Evolutionary conservation across 2,113 vertebrate species (phyloP), one percentile per base, ranked within the genome.

Genomic region (Amphilophus citrinellus): DNA sequence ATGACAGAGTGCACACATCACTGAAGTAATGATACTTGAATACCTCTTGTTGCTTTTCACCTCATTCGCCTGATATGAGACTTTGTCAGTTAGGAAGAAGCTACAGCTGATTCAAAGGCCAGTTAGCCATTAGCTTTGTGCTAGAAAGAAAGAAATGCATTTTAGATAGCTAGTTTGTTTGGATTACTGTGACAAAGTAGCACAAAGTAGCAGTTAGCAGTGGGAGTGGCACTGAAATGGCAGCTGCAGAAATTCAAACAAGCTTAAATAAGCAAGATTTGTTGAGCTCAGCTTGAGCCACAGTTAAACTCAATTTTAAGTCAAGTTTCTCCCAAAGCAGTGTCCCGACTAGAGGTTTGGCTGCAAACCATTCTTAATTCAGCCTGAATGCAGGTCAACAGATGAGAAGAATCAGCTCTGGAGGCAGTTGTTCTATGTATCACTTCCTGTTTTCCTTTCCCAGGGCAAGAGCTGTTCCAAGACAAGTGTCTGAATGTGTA

Each of bases 391-490:
- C 84, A 88, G 87, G 89, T 91, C 84, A 80, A 65, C 76, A 86
- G 66, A 83, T 87, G 85, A 90, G 82, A 89, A 85, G 78, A 92
- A 91, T 91, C 84, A 83, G 77, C 79, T 60, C 86, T 91, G 76
- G 79, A 82, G 44, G 87, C 91, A 83, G 89, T 92, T 90, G 84
- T 91, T 83, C 75, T 79, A 60, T 82, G 90, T 88, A 92, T 87
- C 80, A 93, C 93, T 95, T 95, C 94, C 93, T 94, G 95, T 95
- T 96, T 95, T 95, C 80, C 89, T 94, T 94, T 95, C 95, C 92
- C 95, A 95, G 91, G 90, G 87, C 86, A 77, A 91, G 90, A 91
- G 89, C 83, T 20, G 79, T 79, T 89, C 91, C 84, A 82, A 90
- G 80, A 91, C 84, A 79, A 91, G 91, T 86, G 79, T 90, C 91